Base-by-base conservation (phyloP, 2,888 invertebrate species). In the Oxyteleia sp. region DNA sequence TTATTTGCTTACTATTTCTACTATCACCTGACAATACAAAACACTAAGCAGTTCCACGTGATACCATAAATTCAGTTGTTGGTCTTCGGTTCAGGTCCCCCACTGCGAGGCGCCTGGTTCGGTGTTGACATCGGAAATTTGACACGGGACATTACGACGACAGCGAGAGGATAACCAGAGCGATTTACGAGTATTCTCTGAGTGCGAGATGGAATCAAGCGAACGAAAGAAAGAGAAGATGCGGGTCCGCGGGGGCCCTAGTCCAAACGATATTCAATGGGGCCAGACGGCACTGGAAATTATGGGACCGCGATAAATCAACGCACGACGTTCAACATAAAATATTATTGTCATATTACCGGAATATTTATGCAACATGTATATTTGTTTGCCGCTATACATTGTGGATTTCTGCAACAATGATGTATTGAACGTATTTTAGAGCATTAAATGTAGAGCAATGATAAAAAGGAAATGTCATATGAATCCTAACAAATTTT, bases 141-240 rank as follows among this genome's bases (percentile, higher is more conserved):
- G 87, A 85, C 87, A 85, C 85, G 87, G 83, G 85, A 86, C 85
- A 84, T 88, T 85, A 82, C 86, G 87, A 84, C 84, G 83, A 86
- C 84, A 82, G 79, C 55, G 41, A 71, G 71, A 66, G 69, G 72
- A 82, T 78, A 75, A 76, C 55, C 29, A 68, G 78, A 81, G 79
- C 78, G 81, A 85, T 84, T 82, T 83, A 84, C 74, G 79, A 75
- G 75, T 55, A 68, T 63, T 71, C 59, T 35, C 13, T 18, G 63
- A 11, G 32, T 57, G 29, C 20, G 32, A 49, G 63, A 55, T 43
- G 69, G 78, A 68, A 61, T 13, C 69, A 26, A 78, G 38, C 23
- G 41, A 38, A 35, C 35, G 49, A 64, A 18, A 29, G 32, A 29
- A 11, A 45, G 15, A 10, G 49, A 38, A 53, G 57, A 79, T 83